Base-by-base conservation (phyloP, 2,113 vertebrate genomes). In the Lutjanus erythropterus region DNA sequence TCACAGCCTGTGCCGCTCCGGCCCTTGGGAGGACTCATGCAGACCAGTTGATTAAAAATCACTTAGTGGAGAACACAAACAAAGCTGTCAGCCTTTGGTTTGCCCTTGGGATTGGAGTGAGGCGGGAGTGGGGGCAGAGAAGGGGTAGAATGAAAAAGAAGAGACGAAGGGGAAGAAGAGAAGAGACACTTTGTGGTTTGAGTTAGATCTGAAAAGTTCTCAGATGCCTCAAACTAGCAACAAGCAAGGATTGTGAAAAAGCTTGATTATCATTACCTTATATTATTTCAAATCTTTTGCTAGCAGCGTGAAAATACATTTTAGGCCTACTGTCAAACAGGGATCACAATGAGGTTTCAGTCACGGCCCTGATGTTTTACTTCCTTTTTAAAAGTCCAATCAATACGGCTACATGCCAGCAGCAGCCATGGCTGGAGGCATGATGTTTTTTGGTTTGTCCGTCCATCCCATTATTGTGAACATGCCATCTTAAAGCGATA, bases 1-100 rank as follows among this genome's bases (percentile, higher is more conserved):
- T 75, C 71, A 52, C 84, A 81, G 80, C 81, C 58, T 81, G 81
- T 49, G 82, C 81, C 65, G 83, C 88, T 65, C 71, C 37, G 83
- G 83, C 91, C 91, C 86, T 56, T 81, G 87, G 88, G 89, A 91
- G 88, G 88, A 89, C 81, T 91, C 85, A 86, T 87, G 86, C 85
- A 86, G 92, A 92, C 91, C 85, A 93, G 90, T 93, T 93, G 92
- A 93, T 93, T 91, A 93, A 94, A 93, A 93, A 92, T 93, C 93
- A 94, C 92, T 93, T 94, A 93, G 93, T 85, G 78, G 75, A 72
- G 88, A 93, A 86, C 72, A 88, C 89, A 93, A 92, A 94, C 90
- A 93, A 92, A 94, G 90, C 91, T 93, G 89, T 94, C 89, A 92
- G 90, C 88, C 89, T 86, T 81, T 83, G 88, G 90, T 80, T 92